Conservation (phyloP, 2,113 vertebrate genomes). For the Calidris pugnax region DNA sequence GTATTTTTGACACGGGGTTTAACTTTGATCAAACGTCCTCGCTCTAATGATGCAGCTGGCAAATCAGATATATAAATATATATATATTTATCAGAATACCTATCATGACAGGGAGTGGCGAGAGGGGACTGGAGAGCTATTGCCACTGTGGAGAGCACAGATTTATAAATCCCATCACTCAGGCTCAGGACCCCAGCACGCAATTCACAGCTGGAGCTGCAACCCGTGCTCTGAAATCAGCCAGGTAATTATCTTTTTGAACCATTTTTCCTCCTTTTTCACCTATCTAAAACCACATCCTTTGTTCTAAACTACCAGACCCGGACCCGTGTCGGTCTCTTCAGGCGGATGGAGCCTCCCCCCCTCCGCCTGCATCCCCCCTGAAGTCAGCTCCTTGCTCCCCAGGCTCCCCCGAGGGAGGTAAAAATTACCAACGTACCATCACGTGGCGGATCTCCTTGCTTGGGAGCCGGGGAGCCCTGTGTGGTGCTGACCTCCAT, state of each 20-base stretch:
- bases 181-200: background rate
- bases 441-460: constrained; percentile 62
- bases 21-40: rapidly evolving
- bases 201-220: background rate
- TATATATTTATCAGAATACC: background rate
- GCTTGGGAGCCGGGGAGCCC: constrained; percentile 40
- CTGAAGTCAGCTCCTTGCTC: background rate
- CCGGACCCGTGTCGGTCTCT: background rate
- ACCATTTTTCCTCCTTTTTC: background rate
- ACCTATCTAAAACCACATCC: rapidly evolving
- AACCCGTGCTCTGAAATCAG: background rate
- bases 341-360: background rate
- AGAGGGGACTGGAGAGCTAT: rapidly evolving
- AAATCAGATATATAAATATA: too few species aligned
- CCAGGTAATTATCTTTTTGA: background rate
- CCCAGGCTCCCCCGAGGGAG: constrained; percentile 24
- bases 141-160: rapidly evolving
- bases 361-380: background rate
- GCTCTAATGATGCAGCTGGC: rapidly evolving
- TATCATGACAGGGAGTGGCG: background rate
- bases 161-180: too few species aligned
- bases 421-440: constrained; percentile 76
- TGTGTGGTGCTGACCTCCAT: constrained; percentile 64
- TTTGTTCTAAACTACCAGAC: background rate
- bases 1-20: background rate